Evolutionary conservation across 2,888 invertebrate genomes (phyloP).

Genomic region (Tenthredo amoena): DNA sequence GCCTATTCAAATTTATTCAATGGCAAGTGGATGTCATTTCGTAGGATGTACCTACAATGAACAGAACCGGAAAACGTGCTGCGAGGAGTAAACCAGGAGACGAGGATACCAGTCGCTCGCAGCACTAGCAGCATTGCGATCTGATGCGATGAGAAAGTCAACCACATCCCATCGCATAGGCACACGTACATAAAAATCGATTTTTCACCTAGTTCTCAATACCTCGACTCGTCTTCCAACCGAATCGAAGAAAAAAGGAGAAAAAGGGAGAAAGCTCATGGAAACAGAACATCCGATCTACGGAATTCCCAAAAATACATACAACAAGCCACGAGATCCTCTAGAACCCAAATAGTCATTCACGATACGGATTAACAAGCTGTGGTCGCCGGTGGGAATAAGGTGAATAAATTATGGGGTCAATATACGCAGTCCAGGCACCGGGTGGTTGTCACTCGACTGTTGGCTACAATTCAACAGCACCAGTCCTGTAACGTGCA

Average conservation of each 20-base stretch:
- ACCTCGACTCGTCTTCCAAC: not conserved
- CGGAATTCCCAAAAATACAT: not conserved
- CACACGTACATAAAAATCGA: not conserved
- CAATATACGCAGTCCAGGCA: not conserved
- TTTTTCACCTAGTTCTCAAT: not conserved
- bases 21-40: constrained; percentile 44
- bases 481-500: not conserved
- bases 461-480: constrained; percentile 47
- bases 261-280: not conserved
- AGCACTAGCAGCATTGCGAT: not conserved
- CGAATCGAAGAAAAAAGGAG: not conserved
- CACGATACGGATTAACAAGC: constrained; percentile 40
- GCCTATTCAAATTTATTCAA: constrained; percentile 42
- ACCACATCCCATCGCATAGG: not conserved
- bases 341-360: constrained; percentile 38
- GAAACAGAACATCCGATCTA: not conserved
- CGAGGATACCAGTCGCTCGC: not conserved
- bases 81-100: no score
- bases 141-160: not conserved
- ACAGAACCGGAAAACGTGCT: not conserved
- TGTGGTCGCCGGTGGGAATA: constrained; percentile 33
- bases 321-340: not conserved
- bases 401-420: constrained; percentile 49
- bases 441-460: constrained; percentile 37
- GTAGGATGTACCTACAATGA: constrained; percentile 6